Base-by-base conservation (phyloP, 92 coral and sea anemone genomes). In the Zoanthus gigantus region DNA sequence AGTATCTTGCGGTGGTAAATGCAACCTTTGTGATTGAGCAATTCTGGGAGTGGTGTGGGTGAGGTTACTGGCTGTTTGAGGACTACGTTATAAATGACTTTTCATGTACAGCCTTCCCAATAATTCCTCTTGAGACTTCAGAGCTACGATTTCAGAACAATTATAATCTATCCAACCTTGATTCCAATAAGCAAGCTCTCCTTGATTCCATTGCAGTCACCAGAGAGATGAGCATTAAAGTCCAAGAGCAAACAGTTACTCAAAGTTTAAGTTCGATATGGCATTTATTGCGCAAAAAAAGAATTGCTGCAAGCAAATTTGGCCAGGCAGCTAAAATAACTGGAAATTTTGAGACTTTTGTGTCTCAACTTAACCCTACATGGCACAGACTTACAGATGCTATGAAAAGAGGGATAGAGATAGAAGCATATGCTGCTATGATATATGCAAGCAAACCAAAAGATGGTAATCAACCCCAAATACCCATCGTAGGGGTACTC, bases 301-400 rank as follows among this genome's bases (percentile, higher is more conserved):
- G 92, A 56, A 93, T 90, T 2, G 87, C 93, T 12, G 93, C 93
- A 15, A 93, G 95, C 60, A 90, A 93, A 54, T 90, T 87, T 93
- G 90, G 95, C n/a, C 6, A 67, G 32, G 87, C 69, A 34, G 90
- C 93, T 6, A 66, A 74, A 28, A 83, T 90, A 47, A 29, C 47
- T n/a, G 2, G 75, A 4, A 84, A 84, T 54, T 93, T 93, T 88
- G 95, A 93, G 11, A 86, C 7, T 66, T 53, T 90, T 7, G 91
- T 86, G 0, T 13, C 9, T 34, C 95, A 87, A 73, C 76, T 93
- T 0, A 86, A 90, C 30, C 95, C 91, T 0, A 17, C 68, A 0
- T 32, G 93, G 34, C 71, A 63, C 18, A 88, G 83, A 2, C 34
- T 6, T 0, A 92, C 94, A 10, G 87, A 83, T 4, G 23, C 75